Evolutionary conservation across 2,888 invertebrate species (phyloP).

Genomic region (Stenodera caucasica): DNA sequence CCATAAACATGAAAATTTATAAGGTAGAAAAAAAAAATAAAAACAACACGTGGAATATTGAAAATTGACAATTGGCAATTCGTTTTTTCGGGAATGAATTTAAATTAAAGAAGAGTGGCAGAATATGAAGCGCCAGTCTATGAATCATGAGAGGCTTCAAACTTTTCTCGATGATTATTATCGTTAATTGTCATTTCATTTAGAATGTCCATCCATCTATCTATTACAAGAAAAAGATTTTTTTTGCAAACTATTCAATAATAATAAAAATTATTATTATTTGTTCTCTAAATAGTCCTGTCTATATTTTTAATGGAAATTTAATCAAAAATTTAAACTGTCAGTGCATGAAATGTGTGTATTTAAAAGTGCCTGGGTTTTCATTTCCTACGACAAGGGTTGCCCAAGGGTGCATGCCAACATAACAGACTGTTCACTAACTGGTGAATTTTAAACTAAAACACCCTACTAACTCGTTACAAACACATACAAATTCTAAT

Average conservation of each 20-base stretch:
- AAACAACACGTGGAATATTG: background rate
- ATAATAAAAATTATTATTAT: slow-evolving; percentile 28
- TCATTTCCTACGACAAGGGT: slow-evolving; percentile 47
- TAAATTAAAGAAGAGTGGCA: background rate
- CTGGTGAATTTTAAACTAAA: slow-evolving; percentile 33
- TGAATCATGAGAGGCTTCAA: slow-evolving; percentile 9
- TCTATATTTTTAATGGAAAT: slow-evolving; percentile 51
- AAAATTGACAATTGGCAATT: background rate
- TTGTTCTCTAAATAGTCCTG: slow-evolving; percentile 35
- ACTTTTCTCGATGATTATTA: slow-evolving; percentile 21
- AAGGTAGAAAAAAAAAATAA: too few relatives aligned
- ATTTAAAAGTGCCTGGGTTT: slow-evolving; percentile 44
- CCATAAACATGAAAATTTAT: background rate
- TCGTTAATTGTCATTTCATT: slow-evolving; percentile 23
- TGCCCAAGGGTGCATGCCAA: slow-evolving; percentile 45
- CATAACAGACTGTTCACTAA: slow-evolving; percentile 33
- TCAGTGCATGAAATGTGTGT: slow-evolving; percentile 47
- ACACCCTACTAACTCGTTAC: slow-evolving; percentile 9
- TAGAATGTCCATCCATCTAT: slow-evolving; percentile 6
- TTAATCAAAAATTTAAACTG: slow-evolving; percentile 49
- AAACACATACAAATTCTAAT: slow-evolving; percentile 15
- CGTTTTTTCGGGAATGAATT: background rate
- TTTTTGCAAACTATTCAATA: background rate
- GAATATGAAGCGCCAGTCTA: slow-evolving; percentile 13
- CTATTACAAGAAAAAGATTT: background rate